Evolutionary conservation across 2,888 invertebrate genomes (phyloP), one percentile per base, ranked within the genome.

Genomic region (Pristionchus mayeri): DNA sequence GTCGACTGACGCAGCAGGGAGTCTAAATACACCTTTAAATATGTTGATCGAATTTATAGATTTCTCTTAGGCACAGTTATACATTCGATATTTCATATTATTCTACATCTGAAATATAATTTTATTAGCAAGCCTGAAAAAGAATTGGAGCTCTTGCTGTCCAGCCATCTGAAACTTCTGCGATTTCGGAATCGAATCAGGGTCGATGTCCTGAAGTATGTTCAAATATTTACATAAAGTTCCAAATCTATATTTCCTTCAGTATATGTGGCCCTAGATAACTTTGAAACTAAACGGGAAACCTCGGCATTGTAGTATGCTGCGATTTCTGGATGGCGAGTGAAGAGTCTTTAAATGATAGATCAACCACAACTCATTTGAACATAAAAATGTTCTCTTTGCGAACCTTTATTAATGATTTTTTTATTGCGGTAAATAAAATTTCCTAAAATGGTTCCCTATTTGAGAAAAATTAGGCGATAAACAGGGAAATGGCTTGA

Each of bases 161-260:
- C 90, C 91, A 11, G 84, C 78, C 89, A 90, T 90, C 27, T 88
- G 52, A 85, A 90, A 91, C 71, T 89, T 89, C 67, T 89, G 89
- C n/a, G 91, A 85, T 79, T 86, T 84, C 44, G 84, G 86, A 30
- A 91, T 75, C 13, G 86, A 82, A 76, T 91, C 90, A 24, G 90
- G 89, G 84, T 91, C 91, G 82, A 91, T 85, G 52, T 89, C 90
- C 71, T 71, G n/a, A 44, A 40, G n/a, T 4, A 63, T 27, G n/a
- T 30, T 9, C n/a, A 34, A n/a, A n/a, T 34, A n/a, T 34, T 63
- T 54, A 3, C 13, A 54, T 16, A 13, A 44, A 44, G 7, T 44
- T 44, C 44, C 44, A 6, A n/a, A 6, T 44, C 44, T 44, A 6
- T 44, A 44, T 44, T 44, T 44, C 44, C 44, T 44, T 13, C 13